Percentiles rank a stretch among this genome's conserved stretches.
Evolutionary conservation across 2,888 invertebrate species (phyloP).

Genomic region (Trissonchulus latispiculum): DNA sequence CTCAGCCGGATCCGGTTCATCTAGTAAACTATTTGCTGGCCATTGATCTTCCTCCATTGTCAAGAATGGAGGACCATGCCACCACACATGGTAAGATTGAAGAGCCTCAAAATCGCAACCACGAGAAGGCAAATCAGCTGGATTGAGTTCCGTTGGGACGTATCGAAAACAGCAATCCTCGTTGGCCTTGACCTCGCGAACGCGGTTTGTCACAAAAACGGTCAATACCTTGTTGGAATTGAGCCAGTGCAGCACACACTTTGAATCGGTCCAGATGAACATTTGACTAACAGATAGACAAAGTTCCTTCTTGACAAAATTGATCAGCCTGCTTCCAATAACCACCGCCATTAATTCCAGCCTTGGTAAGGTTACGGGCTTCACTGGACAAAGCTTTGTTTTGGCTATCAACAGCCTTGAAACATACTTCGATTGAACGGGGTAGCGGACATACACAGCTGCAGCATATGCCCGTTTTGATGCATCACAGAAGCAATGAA

Average conservation of each 20-base stretch:
- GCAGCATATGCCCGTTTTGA: constrained; percentile 30
- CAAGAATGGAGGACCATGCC: constrained; percentile 33
- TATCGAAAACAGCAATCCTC: constrained; percentile 29
- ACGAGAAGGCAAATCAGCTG: constrained; percentile 34
- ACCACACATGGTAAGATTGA: constrained; percentile 28
- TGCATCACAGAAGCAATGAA: constrained; percentile 30
- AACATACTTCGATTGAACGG: neutral
- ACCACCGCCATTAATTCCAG: constrained; percentile 21
- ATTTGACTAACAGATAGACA: constrained; percentile 23
- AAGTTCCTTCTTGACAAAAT: constrained; percentile 26
- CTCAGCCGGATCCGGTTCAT: too few species aligned
- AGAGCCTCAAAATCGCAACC: constrained; percentile 28
- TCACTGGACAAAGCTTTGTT: constrained; percentile 30
- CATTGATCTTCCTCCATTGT: too few species aligned
- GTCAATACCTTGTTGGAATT: constrained; percentile 1
- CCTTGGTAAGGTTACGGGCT: constrained; percentile 28
- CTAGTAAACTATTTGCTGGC: too few species aligned
- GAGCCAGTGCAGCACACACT: constrained; percentile 30
- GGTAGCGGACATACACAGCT: constrained; percentile 26
- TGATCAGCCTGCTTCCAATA: constrained; percentile 21
- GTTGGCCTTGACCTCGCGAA: constrained; percentile 29
- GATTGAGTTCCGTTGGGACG: constrained; percentile 31
- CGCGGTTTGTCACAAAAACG: constrained; percentile 31
- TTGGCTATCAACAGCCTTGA: constrained; percentile 25
- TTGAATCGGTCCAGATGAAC: constrained; percentile 28